These are phyloP conservation scores for Ferdinandea cuprea DNA, from an alignment of 2,888 invertebrate species.

Conservation along the genomic window DNA sequence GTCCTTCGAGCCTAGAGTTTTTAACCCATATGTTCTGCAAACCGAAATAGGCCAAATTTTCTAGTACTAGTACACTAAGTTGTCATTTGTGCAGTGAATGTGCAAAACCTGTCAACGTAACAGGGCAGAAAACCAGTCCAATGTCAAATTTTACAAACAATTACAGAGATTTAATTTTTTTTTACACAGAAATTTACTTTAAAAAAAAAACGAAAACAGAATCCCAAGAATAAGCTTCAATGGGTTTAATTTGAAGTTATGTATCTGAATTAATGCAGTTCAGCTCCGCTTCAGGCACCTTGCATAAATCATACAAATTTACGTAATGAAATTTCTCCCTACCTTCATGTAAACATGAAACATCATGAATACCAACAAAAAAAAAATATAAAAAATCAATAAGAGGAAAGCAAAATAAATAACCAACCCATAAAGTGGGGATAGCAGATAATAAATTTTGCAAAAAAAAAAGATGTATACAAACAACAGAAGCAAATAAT, in stretches of 20 bases:
- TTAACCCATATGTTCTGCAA: no score
- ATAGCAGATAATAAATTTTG: constrained; percentile 17
- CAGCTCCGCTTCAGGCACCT: constrained; percentile 13
- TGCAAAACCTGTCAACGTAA: no score
- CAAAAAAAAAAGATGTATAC: constrained; percentile 12
- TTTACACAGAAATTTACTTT: background rate
- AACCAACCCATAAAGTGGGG: constrained; percentile 3
- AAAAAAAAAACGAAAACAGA: background rate
- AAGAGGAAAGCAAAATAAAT: constrained; percentile 19
- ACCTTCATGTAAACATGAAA: constrained; percentile 1
- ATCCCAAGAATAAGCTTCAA: background rate
- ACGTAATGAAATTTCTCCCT: constrained; percentile 29
- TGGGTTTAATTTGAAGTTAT: constrained; percentile 14
- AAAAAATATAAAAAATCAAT: constrained; percentile 12
- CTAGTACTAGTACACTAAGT: no score
- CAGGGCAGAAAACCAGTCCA: no score
- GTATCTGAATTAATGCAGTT: constrained; percentile 17
- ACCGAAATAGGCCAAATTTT: no score
- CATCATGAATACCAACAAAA: background rate
- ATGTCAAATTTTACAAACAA: no score
- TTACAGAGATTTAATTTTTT: no score
- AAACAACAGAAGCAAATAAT: constrained; percentile 46
- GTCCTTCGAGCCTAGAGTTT: no score
- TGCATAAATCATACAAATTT: constrained; percentile 47
- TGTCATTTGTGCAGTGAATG: no score